These are phyloP conservation scores for Thryonomys swinderianus DNA, from an alignment of 2,113 vertebrate species.

Conservation along the genomic window DNA sequence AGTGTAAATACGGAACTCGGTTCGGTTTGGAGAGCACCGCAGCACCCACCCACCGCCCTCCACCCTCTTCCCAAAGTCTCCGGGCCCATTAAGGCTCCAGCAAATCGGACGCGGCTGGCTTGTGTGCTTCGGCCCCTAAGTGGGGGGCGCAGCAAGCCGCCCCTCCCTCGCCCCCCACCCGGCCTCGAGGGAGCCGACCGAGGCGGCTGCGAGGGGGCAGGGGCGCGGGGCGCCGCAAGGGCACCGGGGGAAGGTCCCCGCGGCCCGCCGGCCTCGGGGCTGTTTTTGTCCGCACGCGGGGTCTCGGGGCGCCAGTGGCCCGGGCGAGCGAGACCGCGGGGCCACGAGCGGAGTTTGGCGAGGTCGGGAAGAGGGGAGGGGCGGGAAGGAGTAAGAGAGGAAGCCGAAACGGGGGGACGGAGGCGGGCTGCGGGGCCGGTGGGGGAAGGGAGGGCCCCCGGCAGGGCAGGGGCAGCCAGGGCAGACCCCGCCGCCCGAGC, in stretches of 20 bases:
- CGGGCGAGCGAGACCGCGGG: not conserved
- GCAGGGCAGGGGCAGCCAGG: not conserved
- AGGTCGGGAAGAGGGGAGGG: slow-evolving; percentile 17
- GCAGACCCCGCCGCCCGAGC: no score
- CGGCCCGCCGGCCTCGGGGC: not conserved
- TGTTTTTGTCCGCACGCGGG: not conserved
- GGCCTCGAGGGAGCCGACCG: not conserved
- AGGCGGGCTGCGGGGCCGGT: slow-evolving; percentile 24
- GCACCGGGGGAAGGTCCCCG: not conserved
- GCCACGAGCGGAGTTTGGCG: slow-evolving; percentile 50
- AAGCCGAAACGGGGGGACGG: slow-evolving; percentile 45
- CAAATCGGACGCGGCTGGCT: slow-evolving; percentile 10
- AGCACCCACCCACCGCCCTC: slow-evolving; percentile 24
- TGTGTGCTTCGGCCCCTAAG: slow-evolving; percentile 27
- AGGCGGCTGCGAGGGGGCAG: not conserved
- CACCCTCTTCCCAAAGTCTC: slow-evolving; percentile 33
- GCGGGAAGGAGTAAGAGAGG: slow-evolving; percentile 48
- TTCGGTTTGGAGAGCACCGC: slow-evolving; percentile 36
- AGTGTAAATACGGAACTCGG: slow-evolving; percentile 34
- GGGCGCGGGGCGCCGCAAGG: not conserved
- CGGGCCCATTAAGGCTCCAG: slow-evolving; percentile 26
- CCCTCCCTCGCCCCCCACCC: slow-evolving; percentile 41
- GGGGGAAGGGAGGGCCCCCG: slow-evolving; percentile 48
- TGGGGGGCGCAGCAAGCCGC: not conserved
- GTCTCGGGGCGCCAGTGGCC: not conserved